Evolutionary conservation across 2,797 vertebrate genomes (phyloP).

Genomic region (Dallia pectoralis): DNA sequence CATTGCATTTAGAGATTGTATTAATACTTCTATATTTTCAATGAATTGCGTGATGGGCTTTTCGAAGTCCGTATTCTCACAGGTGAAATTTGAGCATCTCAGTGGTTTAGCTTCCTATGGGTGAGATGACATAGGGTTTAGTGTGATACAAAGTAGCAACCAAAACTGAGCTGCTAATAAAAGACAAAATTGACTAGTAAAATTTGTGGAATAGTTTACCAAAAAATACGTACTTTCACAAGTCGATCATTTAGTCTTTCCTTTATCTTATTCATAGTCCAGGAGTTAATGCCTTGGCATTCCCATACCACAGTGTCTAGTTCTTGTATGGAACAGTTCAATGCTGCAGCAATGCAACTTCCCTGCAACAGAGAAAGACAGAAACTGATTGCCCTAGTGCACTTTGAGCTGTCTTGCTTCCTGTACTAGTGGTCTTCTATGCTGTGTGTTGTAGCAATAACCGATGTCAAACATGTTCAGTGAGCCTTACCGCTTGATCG

Average conservation of each 20-base stretch:
- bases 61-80: not conserved
- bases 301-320: fast-evolving
- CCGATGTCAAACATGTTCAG: not conserved
- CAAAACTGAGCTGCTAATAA: not conserved
- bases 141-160: not conserved
- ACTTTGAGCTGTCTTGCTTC: not conserved
- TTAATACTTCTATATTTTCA: not conserved
- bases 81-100: not conserved
- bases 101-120: not conserved
- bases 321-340: fast-evolving
- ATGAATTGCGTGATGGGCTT: not conserved
- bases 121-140: not conserved
- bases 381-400: not conserved
- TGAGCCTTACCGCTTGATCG: not conserved
- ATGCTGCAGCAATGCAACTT: fast-evolving
- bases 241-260: fast-evolving
- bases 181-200: not conserved
- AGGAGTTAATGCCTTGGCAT: fast-evolving
- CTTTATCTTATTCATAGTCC: no score
- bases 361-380: constrained; percentile 15
- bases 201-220: not conserved
- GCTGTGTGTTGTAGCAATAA: not conserved
- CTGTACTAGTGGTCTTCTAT: constrained; percentile 1
- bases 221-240: fast-evolving
- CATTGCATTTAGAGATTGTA: not conserved